A percentile compares a stretch with the other conserved stretches of the same genome.
Conservation (phyloP, 2,113 vertebrate genomes). For the Cynoglossus semilaevis region DNA sequence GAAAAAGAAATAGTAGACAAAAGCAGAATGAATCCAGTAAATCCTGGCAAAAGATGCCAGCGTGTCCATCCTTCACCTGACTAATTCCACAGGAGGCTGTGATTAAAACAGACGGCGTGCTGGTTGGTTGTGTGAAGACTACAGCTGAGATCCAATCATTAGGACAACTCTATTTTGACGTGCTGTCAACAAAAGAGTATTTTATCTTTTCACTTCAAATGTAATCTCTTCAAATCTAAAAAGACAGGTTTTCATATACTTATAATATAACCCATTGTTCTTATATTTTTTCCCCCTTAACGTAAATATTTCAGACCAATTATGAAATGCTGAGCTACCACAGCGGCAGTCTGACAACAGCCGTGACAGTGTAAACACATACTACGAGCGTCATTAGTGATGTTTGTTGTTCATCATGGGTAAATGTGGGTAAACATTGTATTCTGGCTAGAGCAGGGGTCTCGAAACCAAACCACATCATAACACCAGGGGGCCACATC, state of each 20-base stretch:
- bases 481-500: no score
- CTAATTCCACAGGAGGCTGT: conserved; percentile 17
- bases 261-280: no score
- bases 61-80: conserved; percentile 23
- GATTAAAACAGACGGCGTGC: conserved; percentile 24
- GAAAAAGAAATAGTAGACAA: conserved; percentile 2
- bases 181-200: conserved; percentile 17
- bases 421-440: no score
- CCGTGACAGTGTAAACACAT: no score
- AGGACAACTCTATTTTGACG: conserved; percentile 22
- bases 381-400: no score
- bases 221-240: conserved; percentile 14
- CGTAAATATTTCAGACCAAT: no score
- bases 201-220: conserved; percentile 21
- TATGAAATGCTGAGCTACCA: background rate
- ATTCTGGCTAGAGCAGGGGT: no score
- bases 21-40: background rate
- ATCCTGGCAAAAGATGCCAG: conserved; percentile 2
- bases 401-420: no score
- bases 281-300: no score
- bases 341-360: no score
- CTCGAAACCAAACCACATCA: no score
- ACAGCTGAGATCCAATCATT: conserved; percentile 23
- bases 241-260: background rate
- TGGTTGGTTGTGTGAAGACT: conserved; percentile 1